phyloP scores from a whole-genome alignment of 2,113 vertebrate species.

The Ptychochromis oligacanthus region DNA sequence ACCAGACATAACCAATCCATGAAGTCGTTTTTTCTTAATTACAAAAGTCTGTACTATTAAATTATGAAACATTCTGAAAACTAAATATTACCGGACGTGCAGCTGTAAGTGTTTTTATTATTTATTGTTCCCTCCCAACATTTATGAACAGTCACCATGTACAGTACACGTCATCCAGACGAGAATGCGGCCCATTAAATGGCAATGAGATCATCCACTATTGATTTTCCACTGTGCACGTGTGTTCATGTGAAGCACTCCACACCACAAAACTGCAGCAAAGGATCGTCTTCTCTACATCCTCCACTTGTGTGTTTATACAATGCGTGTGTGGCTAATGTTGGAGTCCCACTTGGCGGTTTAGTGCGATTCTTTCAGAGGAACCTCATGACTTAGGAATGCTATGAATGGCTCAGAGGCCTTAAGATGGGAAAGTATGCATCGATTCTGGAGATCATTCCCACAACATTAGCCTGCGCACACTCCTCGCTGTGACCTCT shows the following conservation, averaged over 20 bases:
- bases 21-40: neutral
- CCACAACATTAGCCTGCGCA: constrained; percentile 39
- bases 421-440: constrained; percentile 71
- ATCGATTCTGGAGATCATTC: constrained; percentile 58
- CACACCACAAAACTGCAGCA: constrained; percentile 38
- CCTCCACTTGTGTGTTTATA: constrained; percentile 30
- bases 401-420: constrained; percentile 62
- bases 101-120: neutral
- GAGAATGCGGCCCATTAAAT: constrained; percentile 58
- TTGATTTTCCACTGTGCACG: constrained; percentile 63
- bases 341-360: constrained; percentile 49
- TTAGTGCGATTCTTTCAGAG: constrained; percentile 35
- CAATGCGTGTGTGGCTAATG: constrained; percentile 2
- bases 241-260: neutral
- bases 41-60: neutral
- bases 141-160: neutral
- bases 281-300: constrained; percentile 37
- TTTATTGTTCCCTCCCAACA: neutral
- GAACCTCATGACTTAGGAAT: constrained; percentile 75
- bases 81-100: neutral
- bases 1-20: neutral
- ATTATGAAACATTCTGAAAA: neutral
- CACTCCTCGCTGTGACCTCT: constrained; percentile 37
- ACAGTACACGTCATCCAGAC: constrained; percentile 23
- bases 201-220: constrained; percentile 68